These are phyloP conservation scores for Monopterus albus DNA, from an alignment of 2,113 vertebrate genomes.

Conservation along the genomic window DNA sequence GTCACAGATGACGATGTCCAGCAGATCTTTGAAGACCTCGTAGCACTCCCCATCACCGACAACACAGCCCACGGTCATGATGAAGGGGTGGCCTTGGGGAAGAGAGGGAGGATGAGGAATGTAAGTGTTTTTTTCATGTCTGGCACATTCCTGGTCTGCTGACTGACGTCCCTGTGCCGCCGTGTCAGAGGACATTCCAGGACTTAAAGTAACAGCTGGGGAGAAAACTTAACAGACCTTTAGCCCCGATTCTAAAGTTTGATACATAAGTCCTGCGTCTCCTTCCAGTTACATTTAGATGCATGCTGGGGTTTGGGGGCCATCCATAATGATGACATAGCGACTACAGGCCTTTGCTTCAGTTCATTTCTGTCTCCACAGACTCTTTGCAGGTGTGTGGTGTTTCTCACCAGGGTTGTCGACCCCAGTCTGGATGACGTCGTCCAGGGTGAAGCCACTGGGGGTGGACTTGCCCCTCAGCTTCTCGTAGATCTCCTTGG, in stretches of 20 bases:
- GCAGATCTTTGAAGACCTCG: constrained; percentile 88
- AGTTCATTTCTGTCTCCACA: background rate
- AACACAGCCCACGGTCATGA: constrained; percentile 95
- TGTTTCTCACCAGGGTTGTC: constrained; percentile 90
- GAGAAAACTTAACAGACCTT: background rate
- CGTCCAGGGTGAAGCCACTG: constrained; percentile 92
- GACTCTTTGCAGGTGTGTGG: background rate
- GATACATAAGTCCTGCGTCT: too few species aligned
- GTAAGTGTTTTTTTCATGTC: too few species aligned
- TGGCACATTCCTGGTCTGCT: too few species aligned
- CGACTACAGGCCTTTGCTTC: background rate
- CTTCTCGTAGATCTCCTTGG: constrained; percentile 85
- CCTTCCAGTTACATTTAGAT: too few species aligned
- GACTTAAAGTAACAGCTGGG: too few species aligned
- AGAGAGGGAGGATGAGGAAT: background rate
- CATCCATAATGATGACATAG: too few species aligned
- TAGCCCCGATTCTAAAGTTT: too few species aligned
- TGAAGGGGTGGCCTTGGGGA: constrained; percentile 90
- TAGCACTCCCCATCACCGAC: constrained; percentile 94
- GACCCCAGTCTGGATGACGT: constrained; percentile 92
- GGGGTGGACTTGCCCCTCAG: constrained; percentile 91
- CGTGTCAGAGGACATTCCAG: too few species aligned
- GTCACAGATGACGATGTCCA: constrained; percentile 92
- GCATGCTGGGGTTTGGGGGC: too few species aligned
- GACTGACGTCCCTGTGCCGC: too few species aligned